phyloP scores from a whole-genome alignment of 1,140 invertebrate species.

The Microplitis demolitor region DNA sequence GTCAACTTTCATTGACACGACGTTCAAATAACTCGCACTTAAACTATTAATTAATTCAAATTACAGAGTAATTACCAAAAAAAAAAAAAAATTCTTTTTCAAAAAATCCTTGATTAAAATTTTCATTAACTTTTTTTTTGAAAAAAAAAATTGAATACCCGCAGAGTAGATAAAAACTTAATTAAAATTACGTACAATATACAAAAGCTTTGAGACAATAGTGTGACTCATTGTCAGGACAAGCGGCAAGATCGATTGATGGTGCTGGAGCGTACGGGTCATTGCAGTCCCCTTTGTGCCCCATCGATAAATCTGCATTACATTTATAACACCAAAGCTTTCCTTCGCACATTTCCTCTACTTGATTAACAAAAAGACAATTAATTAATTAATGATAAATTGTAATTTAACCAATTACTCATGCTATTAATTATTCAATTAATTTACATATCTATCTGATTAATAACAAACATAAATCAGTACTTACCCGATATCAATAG shows the following conservation, averaged over 20 bases:
- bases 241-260: constrained; percentile 35
- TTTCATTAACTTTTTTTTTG: no score
- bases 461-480: no score
- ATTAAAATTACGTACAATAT: constrained; percentile 41
- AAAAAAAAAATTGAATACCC: no score
- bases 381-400: neutral
- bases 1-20: no score
- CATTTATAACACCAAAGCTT: constrained; percentile 49
- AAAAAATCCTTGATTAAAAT: no score
- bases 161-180: neutral
- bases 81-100: no score
- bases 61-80: no score
- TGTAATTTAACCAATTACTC: neutral
- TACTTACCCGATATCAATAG: neutral
- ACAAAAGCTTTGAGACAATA: constrained; percentile 47
- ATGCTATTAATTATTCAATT: neutral
- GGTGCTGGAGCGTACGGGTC: constrained; percentile 44
- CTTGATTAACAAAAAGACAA: constrained; percentile 8
- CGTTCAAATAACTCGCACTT: no score
- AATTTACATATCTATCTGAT: no score
- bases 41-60: no score
- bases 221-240: constrained; percentile 41
- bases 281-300: constrained; percentile 44
- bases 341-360: constrained; percentile 24
- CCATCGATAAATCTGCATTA: constrained; percentile 40